Conservation (phyloP, 2,113 vertebrate genomes). For the Pelecanoides urinatrix region DNA sequence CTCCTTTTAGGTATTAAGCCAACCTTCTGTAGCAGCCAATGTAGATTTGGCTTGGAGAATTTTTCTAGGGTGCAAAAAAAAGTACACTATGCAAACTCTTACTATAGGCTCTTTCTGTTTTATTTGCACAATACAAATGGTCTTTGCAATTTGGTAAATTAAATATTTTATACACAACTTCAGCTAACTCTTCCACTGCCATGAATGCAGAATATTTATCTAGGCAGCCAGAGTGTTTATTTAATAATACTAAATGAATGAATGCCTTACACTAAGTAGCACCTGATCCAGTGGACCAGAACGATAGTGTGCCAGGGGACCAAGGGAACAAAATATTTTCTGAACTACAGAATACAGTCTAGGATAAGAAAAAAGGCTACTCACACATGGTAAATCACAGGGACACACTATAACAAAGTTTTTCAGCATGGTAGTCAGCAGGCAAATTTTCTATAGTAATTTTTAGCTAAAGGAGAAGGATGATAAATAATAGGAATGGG, state of each 20-base stretch:
- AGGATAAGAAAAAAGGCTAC: background rate
- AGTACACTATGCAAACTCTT: background rate
- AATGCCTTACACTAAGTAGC: background rate
- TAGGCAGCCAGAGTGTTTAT: background rate
- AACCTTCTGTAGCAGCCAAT: conserved; percentile 21
- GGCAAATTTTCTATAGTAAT: background rate
- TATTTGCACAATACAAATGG: background rate
- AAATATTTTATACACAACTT: background rate
- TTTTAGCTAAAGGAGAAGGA: background rate
- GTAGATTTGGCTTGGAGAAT: background rate
- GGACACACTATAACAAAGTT: background rate
- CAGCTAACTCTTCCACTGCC: background rate
- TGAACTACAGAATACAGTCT: background rate
- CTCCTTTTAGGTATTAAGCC: background rate
- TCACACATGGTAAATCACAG: background rate
- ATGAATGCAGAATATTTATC: background rate
- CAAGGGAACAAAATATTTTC: background rate
- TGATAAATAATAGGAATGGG: background rate
- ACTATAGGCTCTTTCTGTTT: background rate
- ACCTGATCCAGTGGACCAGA: background rate
- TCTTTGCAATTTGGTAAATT: background rate
- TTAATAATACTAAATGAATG: background rate
- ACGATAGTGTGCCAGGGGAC: background rate
- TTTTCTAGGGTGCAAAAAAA: background rate
- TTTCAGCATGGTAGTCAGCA: background rate